phyloP scores from a whole-genome alignment of 2,113 vertebrate genomes.

The Haemorhous mexicanus region DNA sequence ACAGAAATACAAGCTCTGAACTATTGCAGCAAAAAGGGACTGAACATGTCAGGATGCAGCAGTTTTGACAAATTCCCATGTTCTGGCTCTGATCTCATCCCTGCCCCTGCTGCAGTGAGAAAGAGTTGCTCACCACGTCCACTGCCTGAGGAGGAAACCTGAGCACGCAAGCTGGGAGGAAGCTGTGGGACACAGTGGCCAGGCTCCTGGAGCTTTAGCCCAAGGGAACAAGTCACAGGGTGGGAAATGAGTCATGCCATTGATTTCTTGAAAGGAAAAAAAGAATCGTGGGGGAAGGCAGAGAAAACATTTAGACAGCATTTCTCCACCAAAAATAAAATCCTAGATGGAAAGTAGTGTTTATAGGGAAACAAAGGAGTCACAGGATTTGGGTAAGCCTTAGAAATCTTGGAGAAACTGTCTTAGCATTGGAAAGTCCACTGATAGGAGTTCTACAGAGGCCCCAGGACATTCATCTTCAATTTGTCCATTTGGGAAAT shows the following conservation, averaged over 20 bases:
- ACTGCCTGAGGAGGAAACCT: conserved; percentile 2
- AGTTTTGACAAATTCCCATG: neutral
- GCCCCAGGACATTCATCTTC: neutral
- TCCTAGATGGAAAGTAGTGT: neutral
- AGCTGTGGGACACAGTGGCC: neutral
- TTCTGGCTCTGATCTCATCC: neutral
- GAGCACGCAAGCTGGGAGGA: conserved; percentile 16
- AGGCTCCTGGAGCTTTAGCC: conserved; percentile 1
- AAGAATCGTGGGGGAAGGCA: neutral
- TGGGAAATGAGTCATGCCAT: conserved; percentile 25
- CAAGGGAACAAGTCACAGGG: neutral
- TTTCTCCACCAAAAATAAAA: conserved; percentile 24
- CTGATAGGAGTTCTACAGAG: neutral
- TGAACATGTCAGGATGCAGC: neutral
- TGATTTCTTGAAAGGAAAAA: conserved; percentile 39
- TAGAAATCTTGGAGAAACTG: neutral
- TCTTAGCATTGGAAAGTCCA: conserved; percentile 11
- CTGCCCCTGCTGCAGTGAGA: neutral
- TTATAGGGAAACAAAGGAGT: conserved; percentile 36
- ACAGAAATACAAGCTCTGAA: neutral
- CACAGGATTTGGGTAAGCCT: neutral
- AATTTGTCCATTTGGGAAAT: neutral
- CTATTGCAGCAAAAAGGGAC: neutral
- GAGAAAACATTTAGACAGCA: neutral
- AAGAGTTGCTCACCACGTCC: neutral